These are phyloP conservation scores for Siniperca knerii DNA, from an alignment of 2,113 vertebrate species.

Conservation along the genomic window DNA sequence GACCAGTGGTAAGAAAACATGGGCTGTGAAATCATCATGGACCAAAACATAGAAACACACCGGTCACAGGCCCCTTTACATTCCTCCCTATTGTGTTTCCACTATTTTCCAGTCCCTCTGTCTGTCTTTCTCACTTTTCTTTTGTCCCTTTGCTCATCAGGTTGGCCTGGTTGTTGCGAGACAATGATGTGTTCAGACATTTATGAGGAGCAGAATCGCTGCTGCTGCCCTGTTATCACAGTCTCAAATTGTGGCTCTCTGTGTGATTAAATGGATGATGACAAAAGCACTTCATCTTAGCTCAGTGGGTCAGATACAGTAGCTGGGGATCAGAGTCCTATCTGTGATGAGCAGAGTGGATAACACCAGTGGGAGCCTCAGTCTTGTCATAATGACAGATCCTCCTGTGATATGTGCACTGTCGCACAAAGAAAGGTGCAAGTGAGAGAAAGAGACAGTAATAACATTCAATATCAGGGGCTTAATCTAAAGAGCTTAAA, in stretches of 20 bases:
- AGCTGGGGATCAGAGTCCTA: conserved; percentile 31
- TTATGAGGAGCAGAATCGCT: conserved; percentile 18
- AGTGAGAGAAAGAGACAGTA: background rate
- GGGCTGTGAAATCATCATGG: conserved; percentile 27
- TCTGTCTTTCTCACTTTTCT: conserved; percentile 4
- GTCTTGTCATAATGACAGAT: background rate
- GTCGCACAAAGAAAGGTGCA: background rate
- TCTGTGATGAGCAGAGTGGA: conserved; percentile 36
- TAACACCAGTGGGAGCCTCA: conserved; percentile 8
- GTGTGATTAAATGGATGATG: conserved; percentile 58
- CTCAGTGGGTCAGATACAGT: conserved; percentile 59
- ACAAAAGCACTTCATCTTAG: conserved; percentile 52
- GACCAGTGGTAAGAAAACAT: conserved; percentile 35
- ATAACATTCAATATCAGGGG: background rate
- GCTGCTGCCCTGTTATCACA: conserved; percentile 9
- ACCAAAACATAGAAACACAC: conserved; percentile 25
- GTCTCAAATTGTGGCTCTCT: conserved; percentile 6
- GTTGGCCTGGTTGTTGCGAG: conserved; percentile 40
- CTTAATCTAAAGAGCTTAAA: background rate
- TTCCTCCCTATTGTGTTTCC: background rate
- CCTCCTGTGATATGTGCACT: conserved; percentile 11
- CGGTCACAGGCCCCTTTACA: background rate
- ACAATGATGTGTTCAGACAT: conserved; percentile 58
- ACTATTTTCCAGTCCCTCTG: background rate
- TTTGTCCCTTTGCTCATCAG: conserved; percentile 39